Conservation (phyloP, 1,140 invertebrate genomes). For the Steinernema khuongi region DNA sequence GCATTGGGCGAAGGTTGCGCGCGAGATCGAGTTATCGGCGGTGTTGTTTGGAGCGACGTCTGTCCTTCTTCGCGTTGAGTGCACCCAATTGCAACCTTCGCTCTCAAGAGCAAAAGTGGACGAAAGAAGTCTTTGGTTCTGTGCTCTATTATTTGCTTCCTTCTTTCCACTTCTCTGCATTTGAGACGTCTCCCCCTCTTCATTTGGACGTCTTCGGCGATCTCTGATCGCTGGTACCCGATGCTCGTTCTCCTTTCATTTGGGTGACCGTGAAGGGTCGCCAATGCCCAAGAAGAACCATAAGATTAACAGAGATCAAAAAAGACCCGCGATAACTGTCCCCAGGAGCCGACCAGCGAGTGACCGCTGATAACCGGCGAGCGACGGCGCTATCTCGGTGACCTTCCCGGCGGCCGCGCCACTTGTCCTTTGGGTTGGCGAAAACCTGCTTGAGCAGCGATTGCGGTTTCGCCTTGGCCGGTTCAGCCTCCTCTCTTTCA, state of each 20-base stretch:
- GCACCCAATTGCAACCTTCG: too few species aligned
- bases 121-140: too few species aligned
- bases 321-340: not conserved
- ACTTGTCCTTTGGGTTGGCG: not conserved
- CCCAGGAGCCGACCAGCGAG: not conserved
- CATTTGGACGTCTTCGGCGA: not conserved
- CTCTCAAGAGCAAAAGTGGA: too few species aligned
- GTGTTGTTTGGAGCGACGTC: too few species aligned
- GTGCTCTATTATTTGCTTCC: too few species aligned
- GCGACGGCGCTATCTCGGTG: not conserved
- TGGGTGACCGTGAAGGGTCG: not conserved
- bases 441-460: not conserved
- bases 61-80: too few species aligned
- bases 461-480: constrained; percentile 6
- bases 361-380: not conserved
- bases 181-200: not conserved
- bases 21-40: too few species aligned
- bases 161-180: not conserved
- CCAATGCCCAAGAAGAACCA: not conserved
- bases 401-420: not conserved
- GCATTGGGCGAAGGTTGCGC: too few species aligned
- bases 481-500: too few species aligned
- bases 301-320: too few species aligned
- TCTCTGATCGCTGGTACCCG: not conserved
- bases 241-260: not conserved